phyloP scores from a whole-genome alignment of 2,797 vertebrate genomes.

The Falco berigora region DNA sequence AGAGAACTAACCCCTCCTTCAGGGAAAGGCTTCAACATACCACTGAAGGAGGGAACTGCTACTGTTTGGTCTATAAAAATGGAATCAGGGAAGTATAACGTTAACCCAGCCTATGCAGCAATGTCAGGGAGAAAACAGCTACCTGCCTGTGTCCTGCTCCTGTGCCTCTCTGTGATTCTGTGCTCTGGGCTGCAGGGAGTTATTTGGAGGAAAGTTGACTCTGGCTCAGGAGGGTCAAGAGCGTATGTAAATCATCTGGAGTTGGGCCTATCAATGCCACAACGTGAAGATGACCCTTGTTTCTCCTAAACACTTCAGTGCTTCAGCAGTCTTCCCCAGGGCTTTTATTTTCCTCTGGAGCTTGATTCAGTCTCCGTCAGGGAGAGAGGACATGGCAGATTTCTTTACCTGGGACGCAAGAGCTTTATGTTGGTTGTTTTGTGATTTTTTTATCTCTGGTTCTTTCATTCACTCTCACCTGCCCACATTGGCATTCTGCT shows the following conservation, averaged over 20 bases:
- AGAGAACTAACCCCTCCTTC: neutral
- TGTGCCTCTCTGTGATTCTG: rapidly evolving
- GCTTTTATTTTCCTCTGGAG: neutral
- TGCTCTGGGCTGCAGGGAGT: neutral
- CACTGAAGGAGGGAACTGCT: neutral
- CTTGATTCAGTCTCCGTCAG: neutral
- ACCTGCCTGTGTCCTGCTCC: neutral
- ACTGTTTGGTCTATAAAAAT: conserved; percentile 21
- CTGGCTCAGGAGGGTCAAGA: neutral
- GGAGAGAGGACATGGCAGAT: neutral
- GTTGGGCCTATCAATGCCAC: neutral
- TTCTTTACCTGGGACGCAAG: neutral
- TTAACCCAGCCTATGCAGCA: neutral
- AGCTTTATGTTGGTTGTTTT: neutral
- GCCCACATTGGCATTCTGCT: neutral
- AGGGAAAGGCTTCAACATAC: neutral
- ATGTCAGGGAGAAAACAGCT: neutral
- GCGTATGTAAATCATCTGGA: neutral
- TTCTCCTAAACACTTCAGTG: neutral
- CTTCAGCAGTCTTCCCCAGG: neutral
- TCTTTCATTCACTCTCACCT: neutral
- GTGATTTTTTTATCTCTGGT: neutral
- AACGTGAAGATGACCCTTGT: neutral
- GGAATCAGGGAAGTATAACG: neutral
- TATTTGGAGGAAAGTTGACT: neutral